Evolutionary conservation across 2,797 vertebrate species (phyloP).

Genomic region (Nothura maculosa): DNA sequence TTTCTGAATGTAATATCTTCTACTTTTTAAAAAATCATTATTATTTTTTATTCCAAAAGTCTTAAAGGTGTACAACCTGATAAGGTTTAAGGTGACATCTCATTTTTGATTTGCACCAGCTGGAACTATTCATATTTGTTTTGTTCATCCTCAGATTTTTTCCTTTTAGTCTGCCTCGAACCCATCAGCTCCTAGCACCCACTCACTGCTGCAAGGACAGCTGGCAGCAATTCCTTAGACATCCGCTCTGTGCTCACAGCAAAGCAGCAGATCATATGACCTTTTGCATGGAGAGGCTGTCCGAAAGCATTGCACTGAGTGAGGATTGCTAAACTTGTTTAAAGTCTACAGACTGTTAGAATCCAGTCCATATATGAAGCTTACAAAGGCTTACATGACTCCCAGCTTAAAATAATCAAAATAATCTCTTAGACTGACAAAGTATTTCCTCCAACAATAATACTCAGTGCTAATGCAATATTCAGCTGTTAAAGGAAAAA

Average conservation of each 20-base stretch:
- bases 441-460: not conserved
- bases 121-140: conserved; percentile 14
- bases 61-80: not conserved
- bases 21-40: not conserved
- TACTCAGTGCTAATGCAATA: not conserved
- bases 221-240: not conserved
- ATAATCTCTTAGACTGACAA: not conserved
- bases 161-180: not conserved
- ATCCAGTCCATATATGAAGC: not conserved
- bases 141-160: not conserved
- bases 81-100: not conserved
- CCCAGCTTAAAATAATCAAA: conserved; percentile 1
- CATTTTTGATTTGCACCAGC: not conserved
- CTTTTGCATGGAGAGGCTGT: not conserved
- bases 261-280: not conserved
- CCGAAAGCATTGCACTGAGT: not conserved
- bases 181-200: not conserved
- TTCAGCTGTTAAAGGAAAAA: not conserved
- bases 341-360: not conserved
- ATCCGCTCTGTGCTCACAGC: not conserved
- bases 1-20: not conserved
- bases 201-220: not conserved
- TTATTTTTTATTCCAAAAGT: not conserved
- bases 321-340: not conserved
- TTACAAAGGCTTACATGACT: not conserved